Evolutionary conservation across 2,113 vertebrate species (phyloP), one percentile per base, ranked within the genome.

Genomic region (Takifugu bimaculatus): DNA sequence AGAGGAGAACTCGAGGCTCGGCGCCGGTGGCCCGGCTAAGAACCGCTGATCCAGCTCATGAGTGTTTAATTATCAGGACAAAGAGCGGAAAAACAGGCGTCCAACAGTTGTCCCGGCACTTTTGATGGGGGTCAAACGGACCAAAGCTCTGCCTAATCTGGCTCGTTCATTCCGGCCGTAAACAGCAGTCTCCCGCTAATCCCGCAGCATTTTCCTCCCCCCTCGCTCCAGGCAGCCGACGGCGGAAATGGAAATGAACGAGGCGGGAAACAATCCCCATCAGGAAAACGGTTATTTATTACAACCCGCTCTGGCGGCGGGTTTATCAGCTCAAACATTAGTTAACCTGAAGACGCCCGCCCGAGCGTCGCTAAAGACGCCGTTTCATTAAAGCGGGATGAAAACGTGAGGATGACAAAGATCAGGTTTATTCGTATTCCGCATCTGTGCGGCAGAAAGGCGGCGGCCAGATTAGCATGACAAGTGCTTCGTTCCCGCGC

Each of bases 131-230:
- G 73, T 65, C 61, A 52, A 59, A 64, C 32, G 45, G 42, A 35
- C 53, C 55, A 60, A 60, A 60, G 20, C 56, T 32, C 4, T 20
- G 29, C 57, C 49, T 56, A 57, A 54, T 68, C 62, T 15, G 25
- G 29, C 47, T 75, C 49, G 60, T 70, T 78, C 70, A 72, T 78
- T 72, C 47, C 62, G 29, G 54, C 42, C 67, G 72, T 73, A 70
- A 75, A 76, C 65, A 76, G 9, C 47, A 57, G 54, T 45, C 39
- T 49, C 60, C 2, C 47, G 60, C 45, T 45, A 32, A 49, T 51
- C 43, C 51, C 39, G 1, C 2, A n/a, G n/a, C 20, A 47, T 15
- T 9, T 1, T 9, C 4, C 0, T 44, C 43, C 43, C 12, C 29
- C 62, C 72, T 57, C 50, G 10, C 25, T 51, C 50, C 26, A 20